Evolutionary conservation across 2,888 invertebrate species (phyloP).

Genomic region (Macrophya annulata): DNA sequence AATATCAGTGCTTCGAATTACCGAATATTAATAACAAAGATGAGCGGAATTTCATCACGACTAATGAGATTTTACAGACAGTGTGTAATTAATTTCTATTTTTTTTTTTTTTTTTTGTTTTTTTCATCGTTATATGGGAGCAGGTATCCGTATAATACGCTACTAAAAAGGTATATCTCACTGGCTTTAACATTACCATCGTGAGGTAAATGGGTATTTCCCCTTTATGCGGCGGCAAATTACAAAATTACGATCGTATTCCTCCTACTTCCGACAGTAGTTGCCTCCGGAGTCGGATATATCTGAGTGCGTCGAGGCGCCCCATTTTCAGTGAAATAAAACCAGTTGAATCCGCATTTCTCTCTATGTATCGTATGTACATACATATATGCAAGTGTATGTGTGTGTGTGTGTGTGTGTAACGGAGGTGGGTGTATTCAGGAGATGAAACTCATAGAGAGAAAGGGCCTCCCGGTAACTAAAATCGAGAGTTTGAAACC

Average conservation of each 20-base stretch:
- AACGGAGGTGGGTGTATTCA: background rate
- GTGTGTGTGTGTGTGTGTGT: background rate
- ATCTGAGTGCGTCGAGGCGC: slow-evolving; percentile 7
- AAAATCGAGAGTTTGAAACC: slow-evolving; percentile 17
- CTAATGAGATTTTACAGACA: background rate
- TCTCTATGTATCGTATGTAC: background rate
- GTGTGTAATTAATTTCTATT: background rate
- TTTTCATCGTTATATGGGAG: background rate
- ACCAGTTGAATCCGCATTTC: slow-evolving; percentile 37
- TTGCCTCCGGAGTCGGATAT: background rate
- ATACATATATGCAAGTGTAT: background rate
- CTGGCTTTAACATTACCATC: slow-evolving; percentile 8
- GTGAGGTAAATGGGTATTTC: slow-evolving; percentile 31
- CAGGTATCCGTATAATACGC: background rate
- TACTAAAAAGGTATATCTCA: background rate
- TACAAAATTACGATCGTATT: slow-evolving; percentile 46
- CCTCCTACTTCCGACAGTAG: slow-evolving; percentile 30
- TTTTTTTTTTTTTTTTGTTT: no score
- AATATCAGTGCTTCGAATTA: background rate
- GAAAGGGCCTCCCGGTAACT: background rate
- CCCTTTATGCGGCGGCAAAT: slow-evolving; percentile 44
- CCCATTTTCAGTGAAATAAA: slow-evolving; percentile 22
- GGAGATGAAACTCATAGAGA: slow-evolving; percentile 15
- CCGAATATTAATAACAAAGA: no score
- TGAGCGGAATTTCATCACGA: background rate